A percentile compares a stretch with the other conserved stretches of the same genome.
These are phyloP conservation scores for Proterorhinus semilunaris DNA, from an alignment of 2,113 vertebrate genomes.

Conservation along the genomic window DNA sequence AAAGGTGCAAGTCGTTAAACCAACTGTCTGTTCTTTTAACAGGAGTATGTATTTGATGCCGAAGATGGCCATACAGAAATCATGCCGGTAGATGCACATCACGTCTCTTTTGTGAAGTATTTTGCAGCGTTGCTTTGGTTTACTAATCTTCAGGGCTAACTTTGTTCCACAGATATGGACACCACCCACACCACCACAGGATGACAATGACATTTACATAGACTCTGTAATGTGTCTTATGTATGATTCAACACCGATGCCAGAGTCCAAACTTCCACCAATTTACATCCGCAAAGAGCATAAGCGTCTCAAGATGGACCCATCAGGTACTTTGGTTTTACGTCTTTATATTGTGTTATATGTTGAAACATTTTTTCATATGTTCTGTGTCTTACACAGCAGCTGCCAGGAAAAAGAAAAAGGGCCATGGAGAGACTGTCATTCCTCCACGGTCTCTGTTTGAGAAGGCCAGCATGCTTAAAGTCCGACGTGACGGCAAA, in stretches of 20 bases:
- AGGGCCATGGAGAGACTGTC: slow-evolving; percentile 87
- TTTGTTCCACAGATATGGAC: slow-evolving; percentile 84
- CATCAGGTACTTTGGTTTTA: slow-evolving; percentile 73
- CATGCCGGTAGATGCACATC: slow-evolving; percentile 81
- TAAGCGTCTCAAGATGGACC: slow-evolving; percentile 88
- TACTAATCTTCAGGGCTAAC: neutral
- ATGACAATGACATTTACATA: slow-evolving; percentile 92
- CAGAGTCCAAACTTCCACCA: slow-evolving; percentile 87
- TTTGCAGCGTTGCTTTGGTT: neutral
- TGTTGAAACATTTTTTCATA: neutral
- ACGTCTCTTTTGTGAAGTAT: neutral
- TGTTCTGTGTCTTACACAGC: slow-evolving; percentile 41
- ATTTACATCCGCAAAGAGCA: slow-evolving; percentile 89
- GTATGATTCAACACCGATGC: slow-evolving; percentile 88
- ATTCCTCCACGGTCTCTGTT: slow-evolving; percentile 92
- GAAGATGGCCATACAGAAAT: slow-evolving; percentile 88
- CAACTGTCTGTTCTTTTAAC: slow-evolving; percentile 21
- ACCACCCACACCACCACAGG: slow-evolving; percentile 91
- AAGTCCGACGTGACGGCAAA: slow-evolving; percentile 87
- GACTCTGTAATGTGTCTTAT: slow-evolving; percentile 93
- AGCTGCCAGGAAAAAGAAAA: slow-evolving; percentile 90
- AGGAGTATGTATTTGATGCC: slow-evolving; percentile 90
- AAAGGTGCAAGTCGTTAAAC: slow-evolving; percentile 10
- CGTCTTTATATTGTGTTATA: neutral
- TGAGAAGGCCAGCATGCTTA: slow-evolving; percentile 87